Evolutionary conservation across 2,113 vertebrate genomes (phyloP).

Genomic region (Cochlearius cochlearius): DNA sequence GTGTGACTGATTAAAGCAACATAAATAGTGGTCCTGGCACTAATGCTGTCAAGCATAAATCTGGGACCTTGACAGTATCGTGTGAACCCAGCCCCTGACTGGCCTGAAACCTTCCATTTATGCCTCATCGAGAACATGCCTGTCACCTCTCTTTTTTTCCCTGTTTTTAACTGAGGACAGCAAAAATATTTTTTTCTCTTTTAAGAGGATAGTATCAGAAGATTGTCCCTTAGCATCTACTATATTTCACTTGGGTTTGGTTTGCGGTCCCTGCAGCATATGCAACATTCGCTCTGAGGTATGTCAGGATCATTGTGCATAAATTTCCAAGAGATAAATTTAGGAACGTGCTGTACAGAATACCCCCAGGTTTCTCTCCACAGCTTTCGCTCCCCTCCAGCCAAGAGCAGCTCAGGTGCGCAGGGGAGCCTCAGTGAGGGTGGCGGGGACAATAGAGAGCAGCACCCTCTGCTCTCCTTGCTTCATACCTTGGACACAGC

Average conservation of each 20-base stretch:
- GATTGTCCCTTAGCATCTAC: neutral
- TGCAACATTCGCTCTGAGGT: neutral
- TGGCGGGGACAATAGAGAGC: fast-evolving
- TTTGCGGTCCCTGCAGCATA: neutral
- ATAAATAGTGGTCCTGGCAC: constrained; percentile 57
- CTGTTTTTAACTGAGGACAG: neutral
- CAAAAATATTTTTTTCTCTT: neutral
- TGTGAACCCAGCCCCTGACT: constrained; percentile 35
- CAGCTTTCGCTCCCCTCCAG: neutral
- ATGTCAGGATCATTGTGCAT: neutral
- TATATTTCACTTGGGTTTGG: neutral
- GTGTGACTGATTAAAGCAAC: constrained; percentile 7
- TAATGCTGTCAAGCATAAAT: constrained; percentile 62
- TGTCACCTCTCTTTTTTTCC: neutral
- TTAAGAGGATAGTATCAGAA: neutral
- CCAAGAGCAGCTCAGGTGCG: neutral
- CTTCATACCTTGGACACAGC: neutral
- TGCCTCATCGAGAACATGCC: neutral
- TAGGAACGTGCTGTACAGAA: neutral
- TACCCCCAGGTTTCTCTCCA: neutral
- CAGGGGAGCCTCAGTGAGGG: neutral
- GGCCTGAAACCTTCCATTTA: constrained; percentile 32
- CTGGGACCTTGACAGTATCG: constrained; percentile 29
- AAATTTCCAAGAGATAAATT: neutral
- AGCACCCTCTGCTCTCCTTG: neutral